Evolutionary conservation across 2,113 vertebrate genomes (phyloP), one percentile per base, ranked within the genome.

Genomic region (Reinhardtius hippoglossoides): DNA sequence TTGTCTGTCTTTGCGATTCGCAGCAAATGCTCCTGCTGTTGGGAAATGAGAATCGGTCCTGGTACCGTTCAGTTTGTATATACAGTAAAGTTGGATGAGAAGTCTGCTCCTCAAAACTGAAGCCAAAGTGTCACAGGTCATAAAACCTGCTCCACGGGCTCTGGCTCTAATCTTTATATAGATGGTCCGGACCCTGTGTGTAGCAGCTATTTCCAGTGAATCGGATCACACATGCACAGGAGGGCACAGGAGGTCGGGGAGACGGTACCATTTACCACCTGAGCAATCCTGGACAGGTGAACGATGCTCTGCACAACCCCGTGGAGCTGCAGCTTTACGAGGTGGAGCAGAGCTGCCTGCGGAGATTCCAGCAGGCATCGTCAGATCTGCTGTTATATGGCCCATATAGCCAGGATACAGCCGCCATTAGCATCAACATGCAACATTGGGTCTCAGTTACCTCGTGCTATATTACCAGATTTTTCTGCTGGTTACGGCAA

Each of bases 261-360:
- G 44, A 31, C 15, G n/a, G 12, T 4, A 3, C 23, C 26, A 14
- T 46, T 44, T 48, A 42, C 18, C 24, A 16, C 37, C 55, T 66
- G 69, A 42, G 60, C 18, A 48, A n/a, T 52, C 60, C 0, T 2
- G 13, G 18, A 20, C 21, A 70, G 48, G 44, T n/a, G 70, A 74
- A 80, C 61, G 67, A 70, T 54, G 50, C 48, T 48, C 37, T 4
- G 57, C 58, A 56, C 3, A 23, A 1, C 21, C 21, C 44, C 9
- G 50, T n/a, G 23, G 60, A 60, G 62, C 66, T 48, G 62, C 4
- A 67, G 60, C 61, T 78, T 86, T 42, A 68, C 14, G 40, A 63
- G 67, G n/a, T 50, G 70, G 24, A 65, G 52, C 46, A 54, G 40
- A 35, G 37, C 58, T 16, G 4, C 46, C 72, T 59, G 44, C 48